Conservation (phyloP, 2,113 vertebrate species). For the Ifrita kowaldi region DNA sequence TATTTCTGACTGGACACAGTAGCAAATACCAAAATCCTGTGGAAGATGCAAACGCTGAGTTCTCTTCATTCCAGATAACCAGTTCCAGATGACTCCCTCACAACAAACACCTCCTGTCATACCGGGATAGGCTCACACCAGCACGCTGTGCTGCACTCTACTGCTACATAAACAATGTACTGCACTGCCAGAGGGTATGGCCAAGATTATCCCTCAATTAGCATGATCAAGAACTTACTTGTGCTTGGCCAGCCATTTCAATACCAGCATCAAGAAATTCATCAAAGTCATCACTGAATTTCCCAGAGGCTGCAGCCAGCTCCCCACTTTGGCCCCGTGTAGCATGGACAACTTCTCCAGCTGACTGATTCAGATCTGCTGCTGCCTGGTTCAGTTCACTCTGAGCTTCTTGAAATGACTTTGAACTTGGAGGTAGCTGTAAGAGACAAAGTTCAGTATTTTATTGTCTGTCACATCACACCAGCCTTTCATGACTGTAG, state of each 20-base stretch:
- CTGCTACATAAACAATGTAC: neutral
- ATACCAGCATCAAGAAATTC: conserved; percentile 97
- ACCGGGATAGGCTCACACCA: neutral
- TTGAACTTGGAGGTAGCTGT: conserved; percentile 90
- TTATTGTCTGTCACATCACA: neutral
- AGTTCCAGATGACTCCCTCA: neutral
- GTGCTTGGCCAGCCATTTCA: conserved; percentile 98
- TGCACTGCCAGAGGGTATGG: neutral
- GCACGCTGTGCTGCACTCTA: neutral
- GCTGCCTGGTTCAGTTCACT: conserved; percentile 96
- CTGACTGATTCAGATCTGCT: conserved; percentile 95
- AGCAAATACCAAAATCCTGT: neutral
- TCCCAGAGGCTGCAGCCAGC: conserved; percentile 92
- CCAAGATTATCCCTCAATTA: neutral
- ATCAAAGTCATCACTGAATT: conserved; percentile 97
- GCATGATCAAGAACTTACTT: conserved; percentile 69
- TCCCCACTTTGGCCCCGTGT: conserved; percentile 91
- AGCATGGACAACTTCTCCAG: conserved; percentile 95
- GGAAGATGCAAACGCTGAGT: neutral
- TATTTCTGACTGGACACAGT: neutral
- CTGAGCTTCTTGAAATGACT: conserved; percentile 97
- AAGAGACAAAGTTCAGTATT: neutral
- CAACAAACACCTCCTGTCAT: neutral
- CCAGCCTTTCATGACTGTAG: neutral
- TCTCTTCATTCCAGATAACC: neutral